Percentiles rank a stretch among this genome's conserved stretches.
Conservation (phyloP, 2,113 vertebrate genomes). For the Saccopteryx leptura region DNA sequence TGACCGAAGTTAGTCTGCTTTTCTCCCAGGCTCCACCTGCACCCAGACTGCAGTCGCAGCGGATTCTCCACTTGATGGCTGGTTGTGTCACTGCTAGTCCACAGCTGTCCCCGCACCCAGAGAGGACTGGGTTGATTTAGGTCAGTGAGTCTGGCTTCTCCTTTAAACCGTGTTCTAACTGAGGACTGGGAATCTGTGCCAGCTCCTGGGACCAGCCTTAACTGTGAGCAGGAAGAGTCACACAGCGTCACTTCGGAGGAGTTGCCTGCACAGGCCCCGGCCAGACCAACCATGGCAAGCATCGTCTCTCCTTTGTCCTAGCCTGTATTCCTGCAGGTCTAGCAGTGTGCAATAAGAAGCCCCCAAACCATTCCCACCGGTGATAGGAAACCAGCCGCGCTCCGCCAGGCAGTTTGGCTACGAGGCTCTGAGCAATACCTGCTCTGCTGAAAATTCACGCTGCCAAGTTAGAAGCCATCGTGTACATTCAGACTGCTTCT, state of each 20-base stretch:
- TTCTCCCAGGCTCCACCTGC: constrained; percentile 87
- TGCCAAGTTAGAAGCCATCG: constrained; percentile 87
- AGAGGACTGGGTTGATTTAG: constrained; percentile 91
- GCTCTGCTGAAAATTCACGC: constrained; percentile 86
- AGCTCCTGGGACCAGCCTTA: constrained; percentile 69
- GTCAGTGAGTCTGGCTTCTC: constrained; percentile 90
- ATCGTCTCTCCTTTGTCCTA: constrained; percentile 85
- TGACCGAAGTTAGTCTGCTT: constrained; percentile 80
- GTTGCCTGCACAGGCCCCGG: constrained; percentile 86
- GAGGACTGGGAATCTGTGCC: constrained; percentile 78
- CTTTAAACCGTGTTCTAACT: constrained; percentile 86
- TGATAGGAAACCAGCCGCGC: constrained; percentile 80
- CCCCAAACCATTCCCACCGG: constrained; percentile 54
- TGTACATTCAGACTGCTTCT: constrained; percentile 84
- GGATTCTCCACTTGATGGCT: constrained; percentile 92
- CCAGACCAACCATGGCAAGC: constrained; percentile 72
- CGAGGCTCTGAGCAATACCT: constrained; percentile 85
- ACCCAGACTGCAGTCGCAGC: constrained; percentile 86
- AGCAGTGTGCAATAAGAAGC: constrained; percentile 71
- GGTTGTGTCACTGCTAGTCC: constrained; percentile 88
- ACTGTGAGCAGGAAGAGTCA: constrained; percentile 72
- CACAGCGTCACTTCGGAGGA: constrained; percentile 74
- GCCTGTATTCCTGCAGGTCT: constrained; percentile 84
- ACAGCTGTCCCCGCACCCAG: constrained; percentile 90
- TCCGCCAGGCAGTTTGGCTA: constrained; percentile 84